phyloP scores from a whole-genome alignment of 53 echinoderm and acorn worm species.

The Paelopatides confundens region DNA sequence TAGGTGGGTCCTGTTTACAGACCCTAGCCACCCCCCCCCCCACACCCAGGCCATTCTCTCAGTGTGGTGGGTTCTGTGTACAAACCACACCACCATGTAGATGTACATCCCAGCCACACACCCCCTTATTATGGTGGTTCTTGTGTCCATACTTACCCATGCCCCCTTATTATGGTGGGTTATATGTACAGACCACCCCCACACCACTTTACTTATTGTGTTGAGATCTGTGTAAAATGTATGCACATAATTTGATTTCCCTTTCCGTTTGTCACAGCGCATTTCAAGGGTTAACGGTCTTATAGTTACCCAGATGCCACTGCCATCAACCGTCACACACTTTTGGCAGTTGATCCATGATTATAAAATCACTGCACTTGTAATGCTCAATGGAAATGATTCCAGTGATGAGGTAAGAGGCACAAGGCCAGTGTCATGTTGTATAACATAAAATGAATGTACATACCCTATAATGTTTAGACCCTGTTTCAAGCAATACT shows the following conservation, averaged over 20 bases:
- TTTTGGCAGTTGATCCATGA: constrained; percentile 81
- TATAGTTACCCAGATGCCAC: constrained; percentile 80
- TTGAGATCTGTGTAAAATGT: neutral
- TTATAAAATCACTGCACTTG: constrained; percentile 73
- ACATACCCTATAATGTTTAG: no score
- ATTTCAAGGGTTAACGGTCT: constrained; percentile 62
- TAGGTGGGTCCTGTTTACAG: no score
- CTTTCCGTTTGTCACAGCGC: neutral
- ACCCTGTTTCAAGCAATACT: no score
- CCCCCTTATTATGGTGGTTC: no score
- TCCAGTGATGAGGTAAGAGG: constrained; percentile 51
- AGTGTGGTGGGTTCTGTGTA: no score
- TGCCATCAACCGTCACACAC: constrained; percentile 76
- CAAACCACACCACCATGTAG: no score
- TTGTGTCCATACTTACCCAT: no score
- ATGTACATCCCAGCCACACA: no score
- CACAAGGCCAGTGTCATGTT: no score
- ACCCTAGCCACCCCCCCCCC: no score
- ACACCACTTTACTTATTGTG: neutral
- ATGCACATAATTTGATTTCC: neutral
- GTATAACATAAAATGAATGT: no score
- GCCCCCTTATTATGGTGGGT: neutral
- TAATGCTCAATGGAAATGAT: constrained; percentile 77
- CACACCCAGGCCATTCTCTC: no score
- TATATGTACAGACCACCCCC: neutral